A percentile compares a stretch with the other conserved stretches of the same genome.
These are phyloP conservation scores for Oophaga sylvatica DNA, from an alignment of 2,797 vertebrate genomes.

Conservation along the genomic window DNA sequence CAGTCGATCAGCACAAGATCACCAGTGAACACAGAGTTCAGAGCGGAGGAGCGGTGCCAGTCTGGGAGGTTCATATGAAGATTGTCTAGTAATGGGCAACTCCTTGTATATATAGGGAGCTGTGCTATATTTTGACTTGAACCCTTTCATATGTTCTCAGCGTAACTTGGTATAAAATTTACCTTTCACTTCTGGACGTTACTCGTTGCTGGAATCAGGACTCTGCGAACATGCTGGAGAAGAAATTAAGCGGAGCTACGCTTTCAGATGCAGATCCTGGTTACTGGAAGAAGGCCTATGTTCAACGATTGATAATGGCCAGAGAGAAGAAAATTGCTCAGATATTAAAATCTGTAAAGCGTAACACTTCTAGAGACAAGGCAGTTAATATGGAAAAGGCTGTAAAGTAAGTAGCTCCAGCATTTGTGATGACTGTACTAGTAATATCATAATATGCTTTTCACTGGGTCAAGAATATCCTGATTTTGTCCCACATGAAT, in stretches of 20 bases:
- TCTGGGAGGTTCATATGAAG: no score
- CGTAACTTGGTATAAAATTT: slow-evolving; percentile 81
- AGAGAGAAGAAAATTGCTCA: slow-evolving; percentile 71
- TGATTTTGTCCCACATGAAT: no score
- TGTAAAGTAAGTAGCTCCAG: slow-evolving; percentile 70
- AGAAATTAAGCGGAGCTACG: slow-evolving; percentile 60
- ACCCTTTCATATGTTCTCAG: slow-evolving; percentile 67
- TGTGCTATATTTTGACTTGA: neutral
- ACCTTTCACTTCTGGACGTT: slow-evolving; percentile 68
- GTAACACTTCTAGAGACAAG: slow-evolving; percentile 76
- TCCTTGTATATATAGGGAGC: no score
- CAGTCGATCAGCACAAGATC: no score
- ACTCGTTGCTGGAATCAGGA: slow-evolving; percentile 65
- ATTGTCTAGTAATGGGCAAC: no score
- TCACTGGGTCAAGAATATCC: no score
- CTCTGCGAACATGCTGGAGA: slow-evolving; percentile 59
- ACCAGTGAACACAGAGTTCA: no score
- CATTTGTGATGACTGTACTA: neutral
- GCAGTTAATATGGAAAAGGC: slow-evolving; percentile 77
- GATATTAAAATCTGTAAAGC: slow-evolving; percentile 74
- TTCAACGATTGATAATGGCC: slow-evolving; percentile 72
- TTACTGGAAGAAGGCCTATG: slow-evolving; percentile 84
- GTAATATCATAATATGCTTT: neutral
- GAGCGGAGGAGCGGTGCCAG: no score
- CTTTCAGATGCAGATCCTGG: slow-evolving; percentile 70